Evolutionary conservation across 2,797 vertebrate species (phyloP).

Genomic region (Karalla daura): DNA sequence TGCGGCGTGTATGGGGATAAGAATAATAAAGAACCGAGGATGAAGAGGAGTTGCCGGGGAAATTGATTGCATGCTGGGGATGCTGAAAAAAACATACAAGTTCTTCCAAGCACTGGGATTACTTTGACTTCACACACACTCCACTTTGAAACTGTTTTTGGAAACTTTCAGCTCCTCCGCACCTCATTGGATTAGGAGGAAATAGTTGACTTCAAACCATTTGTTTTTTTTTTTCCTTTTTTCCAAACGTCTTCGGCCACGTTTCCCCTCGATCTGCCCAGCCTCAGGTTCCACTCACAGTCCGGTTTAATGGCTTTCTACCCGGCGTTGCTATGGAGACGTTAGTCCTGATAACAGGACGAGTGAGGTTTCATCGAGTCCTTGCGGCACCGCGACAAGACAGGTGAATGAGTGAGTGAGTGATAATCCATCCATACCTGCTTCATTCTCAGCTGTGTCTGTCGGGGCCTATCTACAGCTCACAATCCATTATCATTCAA

Average conservation of each 20-base stretch:
- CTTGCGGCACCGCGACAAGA: background rate
- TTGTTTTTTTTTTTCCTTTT: no score
- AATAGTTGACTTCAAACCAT: background rate
- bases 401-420: background rate
- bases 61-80: slow-evolving; percentile 27
- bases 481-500: no score
- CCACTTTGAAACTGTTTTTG: slow-evolving; percentile 12
- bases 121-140: slow-evolving; percentile 9
- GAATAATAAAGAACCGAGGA: slow-evolving; percentile 20
- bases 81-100: background rate
- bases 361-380: background rate
- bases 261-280: no score
- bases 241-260: no score
- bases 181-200: slow-evolving; percentile 1
- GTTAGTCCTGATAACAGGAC: background rate
- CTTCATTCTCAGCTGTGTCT: no score
- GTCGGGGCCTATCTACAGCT: no score
- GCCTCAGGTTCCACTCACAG: background rate
- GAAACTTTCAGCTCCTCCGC: slow-evolving; percentile 12
- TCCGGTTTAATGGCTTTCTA: background rate
- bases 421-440: no score
- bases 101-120: slow-evolving; percentile 23
- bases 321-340: slow-evolving; percentile 26
- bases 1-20: slow-evolving; percentile 15
- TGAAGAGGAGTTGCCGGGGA: slow-evolving; percentile 7